These are phyloP conservation scores for Vespertilio murinus DNA, from an alignment of 2,797 vertebrate species.

Conservation along the genomic window DNA sequence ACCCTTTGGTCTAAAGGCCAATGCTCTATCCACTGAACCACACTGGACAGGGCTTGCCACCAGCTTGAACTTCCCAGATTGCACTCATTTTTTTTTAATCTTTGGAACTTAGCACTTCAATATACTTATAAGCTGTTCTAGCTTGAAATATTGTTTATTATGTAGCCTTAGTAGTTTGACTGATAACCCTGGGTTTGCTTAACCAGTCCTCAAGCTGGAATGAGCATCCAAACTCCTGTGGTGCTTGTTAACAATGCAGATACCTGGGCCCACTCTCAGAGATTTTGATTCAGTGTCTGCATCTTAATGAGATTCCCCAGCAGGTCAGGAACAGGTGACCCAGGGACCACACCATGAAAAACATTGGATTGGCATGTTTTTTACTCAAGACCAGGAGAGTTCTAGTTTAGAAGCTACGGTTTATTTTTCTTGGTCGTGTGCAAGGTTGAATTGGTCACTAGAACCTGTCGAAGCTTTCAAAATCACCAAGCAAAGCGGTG, in stretches of 20 bases:
- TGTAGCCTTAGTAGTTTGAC: neutral
- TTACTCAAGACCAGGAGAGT: neutral
- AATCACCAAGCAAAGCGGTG: neutral
- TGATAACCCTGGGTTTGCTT: neutral
- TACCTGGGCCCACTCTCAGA: neutral
- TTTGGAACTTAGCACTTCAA: neutral
- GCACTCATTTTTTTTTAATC: neutral
- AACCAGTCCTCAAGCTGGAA: neutral
- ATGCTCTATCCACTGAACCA: too few relatives aligned
- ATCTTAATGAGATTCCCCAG: neutral
- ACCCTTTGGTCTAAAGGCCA: too few relatives aligned
- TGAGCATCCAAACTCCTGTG: neutral
- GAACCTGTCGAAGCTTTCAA: neutral
- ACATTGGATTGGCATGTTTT: neutral
- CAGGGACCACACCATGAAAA: neutral
- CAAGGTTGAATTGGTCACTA: neutral
- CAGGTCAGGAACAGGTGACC: neutral
- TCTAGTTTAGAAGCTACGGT: neutral
- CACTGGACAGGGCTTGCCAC: neutral
- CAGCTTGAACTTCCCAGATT: neutral
- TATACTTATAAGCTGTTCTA: slow-evolving; percentile 1
- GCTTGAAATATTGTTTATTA: neutral
- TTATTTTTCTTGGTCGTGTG: neutral
- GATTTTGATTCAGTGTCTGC: neutral
- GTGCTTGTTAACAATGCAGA: neutral